phyloP scores from a whole-genome alignment of 1,140 invertebrate species.

The Periplaneta americana region DNA sequence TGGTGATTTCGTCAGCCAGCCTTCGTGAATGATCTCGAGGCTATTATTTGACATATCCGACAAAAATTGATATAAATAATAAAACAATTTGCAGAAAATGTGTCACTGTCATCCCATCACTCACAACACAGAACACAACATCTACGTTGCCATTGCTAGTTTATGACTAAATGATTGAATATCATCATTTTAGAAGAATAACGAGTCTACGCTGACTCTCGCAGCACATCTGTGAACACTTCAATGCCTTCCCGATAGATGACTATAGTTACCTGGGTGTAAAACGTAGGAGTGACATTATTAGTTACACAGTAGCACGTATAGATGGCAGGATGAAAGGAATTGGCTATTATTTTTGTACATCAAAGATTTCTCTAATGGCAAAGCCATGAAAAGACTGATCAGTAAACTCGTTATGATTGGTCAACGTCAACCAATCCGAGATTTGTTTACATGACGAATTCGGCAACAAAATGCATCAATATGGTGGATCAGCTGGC shows the following conservation, averaged over 20 bases:
- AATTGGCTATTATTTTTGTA: not conserved
- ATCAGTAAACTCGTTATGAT: conserved; percentile 5
- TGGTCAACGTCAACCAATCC: conserved; percentile 1
- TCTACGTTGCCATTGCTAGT: conserved; percentile 4
- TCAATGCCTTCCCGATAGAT: not conserved
- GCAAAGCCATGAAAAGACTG: not conserved
- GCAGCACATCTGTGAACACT: not conserved
- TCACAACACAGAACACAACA: not conserved
- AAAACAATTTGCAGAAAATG: not conserved
- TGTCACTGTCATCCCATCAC: conserved; percentile 2
- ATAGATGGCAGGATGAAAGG: not conserved
- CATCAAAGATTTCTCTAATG: not conserved
- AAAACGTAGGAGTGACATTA: not conserved
- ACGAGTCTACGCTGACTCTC: not conserved
- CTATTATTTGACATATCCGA: conserved; percentile 17
- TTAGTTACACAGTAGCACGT: not conserved
- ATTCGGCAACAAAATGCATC: conserved; percentile 32
- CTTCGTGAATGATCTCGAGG: conserved; percentile 66
- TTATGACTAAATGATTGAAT: not conserved
- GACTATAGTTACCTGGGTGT: not conserved
- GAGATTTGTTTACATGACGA: conserved; percentile 6
- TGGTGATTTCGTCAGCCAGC: conserved; percentile 89
- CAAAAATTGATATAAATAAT: not conserved
- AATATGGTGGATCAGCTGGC: conserved; percentile 55
- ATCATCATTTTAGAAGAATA: not conserved